Conservation (phyloP, 2,113 vertebrate genomes). For the Lepus europaeus region DNA sequence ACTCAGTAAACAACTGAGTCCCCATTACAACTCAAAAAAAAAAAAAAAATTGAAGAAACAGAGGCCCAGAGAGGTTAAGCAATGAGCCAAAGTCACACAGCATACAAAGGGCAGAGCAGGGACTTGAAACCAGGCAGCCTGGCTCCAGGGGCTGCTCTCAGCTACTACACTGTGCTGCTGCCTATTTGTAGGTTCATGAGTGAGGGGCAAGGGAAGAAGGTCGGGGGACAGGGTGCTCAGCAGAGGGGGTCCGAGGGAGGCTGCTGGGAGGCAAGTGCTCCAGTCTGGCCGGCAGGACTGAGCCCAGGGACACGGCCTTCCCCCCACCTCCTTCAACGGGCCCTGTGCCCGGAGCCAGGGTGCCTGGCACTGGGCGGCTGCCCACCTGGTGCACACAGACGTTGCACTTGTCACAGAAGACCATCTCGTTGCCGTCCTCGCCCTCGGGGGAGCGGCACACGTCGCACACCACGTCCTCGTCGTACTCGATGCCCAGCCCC, state of each 20-base stretch:
- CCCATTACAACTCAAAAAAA: too few relatives aligned
- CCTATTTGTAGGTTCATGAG: neutral
- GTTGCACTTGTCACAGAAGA: constrained; percentile 99
- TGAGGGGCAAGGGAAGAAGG: neutral
- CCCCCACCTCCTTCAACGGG: too few relatives aligned
- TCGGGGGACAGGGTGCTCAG: neutral
- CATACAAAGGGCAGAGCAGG: neutral
- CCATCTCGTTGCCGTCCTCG: constrained; percentile 99
- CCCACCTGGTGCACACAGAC: constrained; percentile 98
- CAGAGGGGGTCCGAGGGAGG: neutral
- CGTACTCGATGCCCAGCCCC: constrained; percentile 97
- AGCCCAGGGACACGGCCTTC: too few relatives aligned
- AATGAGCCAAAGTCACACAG: neutral
- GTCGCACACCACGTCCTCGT: constrained; percentile 98
- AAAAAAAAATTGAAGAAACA: neutral
- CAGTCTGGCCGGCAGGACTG: neutral
- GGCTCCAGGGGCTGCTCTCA: neutral
- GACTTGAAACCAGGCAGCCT: neutral
- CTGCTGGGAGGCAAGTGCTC: neutral
- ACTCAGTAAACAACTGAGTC: neutral
- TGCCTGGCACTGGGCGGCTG: accelerated
- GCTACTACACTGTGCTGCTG: neutral
- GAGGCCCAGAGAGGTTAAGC: neutral
- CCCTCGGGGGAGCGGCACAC: constrained; percentile 98
- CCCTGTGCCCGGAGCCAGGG: neutral